Evolutionary conservation across 2,113 vertebrate genomes (phyloP), one percentile per base, ranked within the genome.

Genomic region (Gasterosteus nipponicus): DNA sequence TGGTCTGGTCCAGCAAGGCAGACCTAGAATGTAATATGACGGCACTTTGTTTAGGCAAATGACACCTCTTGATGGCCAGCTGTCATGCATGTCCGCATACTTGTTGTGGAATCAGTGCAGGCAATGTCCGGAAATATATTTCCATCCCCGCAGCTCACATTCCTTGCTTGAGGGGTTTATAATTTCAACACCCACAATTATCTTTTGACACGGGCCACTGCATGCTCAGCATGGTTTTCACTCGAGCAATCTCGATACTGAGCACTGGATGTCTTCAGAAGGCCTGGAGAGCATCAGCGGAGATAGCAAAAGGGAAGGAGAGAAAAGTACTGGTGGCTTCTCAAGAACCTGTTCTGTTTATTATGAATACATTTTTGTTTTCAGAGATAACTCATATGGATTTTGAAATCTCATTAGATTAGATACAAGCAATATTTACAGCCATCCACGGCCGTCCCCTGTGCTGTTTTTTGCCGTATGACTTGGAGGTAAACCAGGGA

Each of bases 121-220:
- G 66, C 38, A 12, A 29, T 71, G 35, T 54, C 54, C 4, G 6
- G 67, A 81, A 71, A 69, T 56, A 56, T 74, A 61, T 78, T 85
- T 80, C 62, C 64, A 73, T 78, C 57, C 57, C 54, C 64, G 31
- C 63, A 68, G 58, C 61, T 85, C 58, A 73, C 31, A 86, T 69
- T 76, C 69, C 29, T 68, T 72, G 71, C 84, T 86, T 81, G 69
- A 82, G 68, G 67, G 86, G 84, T 85, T 90, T 72, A 84, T 89
- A 62, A 89, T 87, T 83, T 87, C 46, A 74, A 54, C 80, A 71
- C 77, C 61, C 61, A 53, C 83, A 73, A 80, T 86, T 69, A 84
- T 92, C 73, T 88, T 86, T 91, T 86, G 82, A 84, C 75, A 57
- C 9, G 14, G 49, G 75, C 86, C 87, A 87, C n/a, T 53, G 70